Evolutionary conservation across 2,113 vertebrate species (phyloP).

Genomic region (Oceanites oceanicus): DNA sequence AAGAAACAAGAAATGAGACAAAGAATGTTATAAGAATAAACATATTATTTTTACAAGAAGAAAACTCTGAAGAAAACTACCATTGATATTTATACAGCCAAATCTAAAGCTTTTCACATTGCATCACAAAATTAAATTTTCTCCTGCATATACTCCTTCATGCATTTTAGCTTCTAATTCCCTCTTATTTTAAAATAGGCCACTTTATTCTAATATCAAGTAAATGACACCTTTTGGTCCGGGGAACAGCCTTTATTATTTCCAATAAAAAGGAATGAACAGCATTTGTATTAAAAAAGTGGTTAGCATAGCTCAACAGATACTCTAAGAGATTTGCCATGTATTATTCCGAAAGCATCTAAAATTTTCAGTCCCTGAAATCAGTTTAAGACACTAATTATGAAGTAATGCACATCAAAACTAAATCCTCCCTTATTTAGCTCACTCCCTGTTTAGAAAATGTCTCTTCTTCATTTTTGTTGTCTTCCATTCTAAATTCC

Average conservation of each 20-base stretch:
- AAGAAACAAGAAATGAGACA: not conserved
- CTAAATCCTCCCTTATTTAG: not conserved
- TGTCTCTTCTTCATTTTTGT: not conserved
- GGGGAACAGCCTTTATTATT: not conserved
- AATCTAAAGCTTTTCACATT: not conserved
- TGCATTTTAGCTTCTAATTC: not conserved
- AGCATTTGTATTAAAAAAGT: not conserved
- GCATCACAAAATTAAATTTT: not conserved
- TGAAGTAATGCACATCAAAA: not conserved
- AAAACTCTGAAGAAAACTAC: not conserved
- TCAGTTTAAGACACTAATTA: not conserved
- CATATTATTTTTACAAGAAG: not conserved
- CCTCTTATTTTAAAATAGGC: not conserved
- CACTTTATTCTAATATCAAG: not conserved
- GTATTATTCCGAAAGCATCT: not conserved
- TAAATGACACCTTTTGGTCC: not conserved
- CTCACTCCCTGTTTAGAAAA: not conserved
- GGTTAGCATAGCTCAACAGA: not conserved
- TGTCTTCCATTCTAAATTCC: slow-evolving; percentile 68
- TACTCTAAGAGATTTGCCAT: not conserved
- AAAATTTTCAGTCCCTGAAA: not conserved
- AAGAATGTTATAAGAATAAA: not conserved
- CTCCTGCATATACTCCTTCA: not conserved
- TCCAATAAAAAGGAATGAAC: not conserved
- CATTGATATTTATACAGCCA: not conserved